These are phyloP conservation scores for Drosophila prostipennis DNA, from an alignment of 2,888 invertebrate species.

Conservation along the genomic window DNA sequence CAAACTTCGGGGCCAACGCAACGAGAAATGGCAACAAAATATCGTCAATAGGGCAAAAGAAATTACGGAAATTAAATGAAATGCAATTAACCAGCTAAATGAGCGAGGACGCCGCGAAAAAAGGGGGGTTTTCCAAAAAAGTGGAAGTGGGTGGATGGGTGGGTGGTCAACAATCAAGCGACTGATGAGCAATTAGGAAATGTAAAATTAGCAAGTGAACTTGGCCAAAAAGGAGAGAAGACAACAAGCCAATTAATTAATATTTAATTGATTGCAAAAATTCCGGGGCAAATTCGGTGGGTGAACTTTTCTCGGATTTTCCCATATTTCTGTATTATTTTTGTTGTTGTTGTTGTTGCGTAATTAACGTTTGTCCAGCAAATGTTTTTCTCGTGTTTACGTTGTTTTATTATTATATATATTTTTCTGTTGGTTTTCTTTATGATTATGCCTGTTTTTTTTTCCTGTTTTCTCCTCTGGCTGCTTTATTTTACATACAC, in stretches of 20 bases:
- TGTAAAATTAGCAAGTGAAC: conserved; percentile 59
- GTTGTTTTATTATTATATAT: conserved; percentile 30
- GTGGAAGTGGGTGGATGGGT: no score
- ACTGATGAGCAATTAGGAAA: conserved; percentile 73
- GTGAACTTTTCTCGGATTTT: conserved; percentile 13
- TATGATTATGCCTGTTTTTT: conserved; percentile 27
- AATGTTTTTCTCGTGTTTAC: conserved; percentile 57
- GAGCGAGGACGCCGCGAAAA: conserved; percentile 28
- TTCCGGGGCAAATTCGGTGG: conserved; percentile 33
- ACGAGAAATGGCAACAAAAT: conserved; percentile 44
- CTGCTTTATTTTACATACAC: conserved; percentile 43
- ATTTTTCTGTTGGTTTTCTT: conserved; percentile 33
- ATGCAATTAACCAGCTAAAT: conserved; percentile 75
- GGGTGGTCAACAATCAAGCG: conserved; percentile 48
- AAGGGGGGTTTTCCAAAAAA: not conserved
- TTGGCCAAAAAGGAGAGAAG: conserved; percentile 3
- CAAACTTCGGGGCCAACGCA: conserved; percentile 7
- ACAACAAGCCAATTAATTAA: conserved; percentile 68
- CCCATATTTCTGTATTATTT: conserved; percentile 4
- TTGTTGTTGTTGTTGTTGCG: conserved; percentile 13
- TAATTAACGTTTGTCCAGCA: conserved; percentile 71
- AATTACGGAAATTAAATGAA: conserved; percentile 61
- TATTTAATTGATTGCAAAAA: conserved; percentile 73
- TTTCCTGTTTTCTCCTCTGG: not conserved
- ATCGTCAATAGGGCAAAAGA: conserved; percentile 53